phyloP scores from a whole-genome alignment of 2,113 vertebrate species.

The Piprites chloris region DNA sequence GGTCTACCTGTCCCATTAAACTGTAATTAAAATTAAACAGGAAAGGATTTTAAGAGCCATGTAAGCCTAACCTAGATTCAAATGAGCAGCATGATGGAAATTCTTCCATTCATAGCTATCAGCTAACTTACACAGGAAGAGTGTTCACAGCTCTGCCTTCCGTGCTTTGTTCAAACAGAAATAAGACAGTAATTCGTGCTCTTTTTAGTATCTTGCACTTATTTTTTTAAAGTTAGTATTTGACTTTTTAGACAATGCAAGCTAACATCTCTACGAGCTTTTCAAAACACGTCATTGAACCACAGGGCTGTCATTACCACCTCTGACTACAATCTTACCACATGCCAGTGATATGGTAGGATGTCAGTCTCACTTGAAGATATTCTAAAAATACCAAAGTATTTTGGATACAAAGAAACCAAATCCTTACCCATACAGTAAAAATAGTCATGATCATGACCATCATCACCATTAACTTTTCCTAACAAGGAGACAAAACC shows the following conservation, averaged over 20 bases:
- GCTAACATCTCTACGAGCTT: not conserved
- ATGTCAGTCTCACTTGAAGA: constrained; percentile 11
- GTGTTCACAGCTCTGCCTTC: not conserved
- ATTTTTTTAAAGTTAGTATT: not conserved
- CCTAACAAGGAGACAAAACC: not conserved
- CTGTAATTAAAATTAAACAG: not conserved
- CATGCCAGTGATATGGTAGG: not conserved
- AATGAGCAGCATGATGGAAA: not conserved
- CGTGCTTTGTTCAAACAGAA: not conserved
- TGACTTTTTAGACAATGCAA: not conserved
- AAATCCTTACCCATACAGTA: constrained; percentile 3
- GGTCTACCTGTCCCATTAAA: not conserved
- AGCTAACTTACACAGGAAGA: not conserved
- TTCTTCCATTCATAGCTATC: not conserved
- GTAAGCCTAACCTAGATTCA: not conserved
- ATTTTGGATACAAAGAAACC: constrained; percentile 10
- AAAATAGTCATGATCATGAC: not conserved
- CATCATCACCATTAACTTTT: not conserved
- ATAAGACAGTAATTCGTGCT: not conserved
- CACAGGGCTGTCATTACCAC: constrained; percentile 10
- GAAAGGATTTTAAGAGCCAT: not conserved
- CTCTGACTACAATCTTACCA: not conserved
- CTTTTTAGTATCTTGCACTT: not conserved
- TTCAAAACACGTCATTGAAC: not conserved
- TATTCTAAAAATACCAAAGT: constrained; percentile 45